phyloP scores from a whole-genome alignment of 2,113 vertebrate genomes.

The Passerina amoena region DNA sequence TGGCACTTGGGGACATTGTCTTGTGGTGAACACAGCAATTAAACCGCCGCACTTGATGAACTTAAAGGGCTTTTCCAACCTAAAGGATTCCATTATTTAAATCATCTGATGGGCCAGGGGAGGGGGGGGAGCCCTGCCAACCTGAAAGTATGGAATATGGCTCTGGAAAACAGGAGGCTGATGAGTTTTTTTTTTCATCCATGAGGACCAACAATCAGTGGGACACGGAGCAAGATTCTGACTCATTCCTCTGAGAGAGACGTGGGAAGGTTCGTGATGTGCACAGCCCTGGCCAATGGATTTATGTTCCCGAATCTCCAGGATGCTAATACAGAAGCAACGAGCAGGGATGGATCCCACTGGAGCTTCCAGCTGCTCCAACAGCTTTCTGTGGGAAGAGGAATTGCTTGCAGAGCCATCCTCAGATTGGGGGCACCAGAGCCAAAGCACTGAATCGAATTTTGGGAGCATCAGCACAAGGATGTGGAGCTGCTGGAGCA shows the following conservation, averaged over 20 bases:
- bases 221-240: neutral
- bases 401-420: neutral
- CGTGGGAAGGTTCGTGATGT: neutral
- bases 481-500: accelerated
- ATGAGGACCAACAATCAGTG: neutral
- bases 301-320: neutral
- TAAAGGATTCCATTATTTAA: neutral
- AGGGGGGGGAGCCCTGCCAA: neutral
- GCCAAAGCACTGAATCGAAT: neutral
- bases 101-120: neutral
- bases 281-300: accelerated
- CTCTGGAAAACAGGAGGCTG: neutral
- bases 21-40: neutral
- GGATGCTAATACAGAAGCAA: neutral
- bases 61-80: neutral
- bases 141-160: accelerated
- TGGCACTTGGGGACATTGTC: neutral
- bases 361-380: neutral
- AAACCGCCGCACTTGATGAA: neutral
- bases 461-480: neutral
- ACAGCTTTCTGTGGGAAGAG: neutral
- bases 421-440: neutral
- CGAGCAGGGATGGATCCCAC: accelerated
- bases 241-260: neutral
- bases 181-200: neutral